These are phyloP conservation scores for Macrochelys suwanniensis DNA, from an alignment of 2,797 vertebrate species.

Conservation along the genomic window DNA sequence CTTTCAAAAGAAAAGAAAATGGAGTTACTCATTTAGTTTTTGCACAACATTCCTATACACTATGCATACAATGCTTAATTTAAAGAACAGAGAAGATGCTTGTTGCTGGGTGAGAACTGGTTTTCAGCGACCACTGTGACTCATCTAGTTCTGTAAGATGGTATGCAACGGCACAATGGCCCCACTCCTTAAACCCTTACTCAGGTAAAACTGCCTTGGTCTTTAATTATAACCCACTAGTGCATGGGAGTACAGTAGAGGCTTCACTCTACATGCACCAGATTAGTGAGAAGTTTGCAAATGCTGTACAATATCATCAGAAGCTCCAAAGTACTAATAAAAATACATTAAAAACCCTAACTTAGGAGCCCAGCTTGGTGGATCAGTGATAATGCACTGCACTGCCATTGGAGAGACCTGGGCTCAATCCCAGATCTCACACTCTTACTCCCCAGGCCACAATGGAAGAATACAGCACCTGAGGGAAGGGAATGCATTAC, in stretches of 20 bases:
- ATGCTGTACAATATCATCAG: not conserved
- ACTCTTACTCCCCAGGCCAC: not conserved
- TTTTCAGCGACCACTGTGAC: constrained; percentile 15
- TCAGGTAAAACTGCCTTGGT: not conserved
- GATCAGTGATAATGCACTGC: not conserved
- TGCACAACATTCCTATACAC: not conserved
- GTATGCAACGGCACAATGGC: not conserved
- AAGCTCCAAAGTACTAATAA: not conserved
- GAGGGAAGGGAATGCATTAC: not conserved
- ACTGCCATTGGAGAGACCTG: not conserved
- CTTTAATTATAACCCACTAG: not conserved
- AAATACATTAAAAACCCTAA: not conserved
- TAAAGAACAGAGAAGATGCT: constrained; percentile 12
- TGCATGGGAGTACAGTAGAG: not conserved
- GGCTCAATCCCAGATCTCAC: not conserved
- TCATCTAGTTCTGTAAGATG: not conserved
- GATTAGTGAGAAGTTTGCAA: not conserved
- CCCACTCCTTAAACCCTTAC: not conserved
- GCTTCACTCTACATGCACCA: not conserved
- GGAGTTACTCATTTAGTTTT: constrained; percentile 38
- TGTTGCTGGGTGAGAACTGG: not conserved
- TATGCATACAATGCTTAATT: not conserved
- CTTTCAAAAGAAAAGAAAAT: constrained; percentile 79
- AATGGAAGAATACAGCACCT: not conserved
- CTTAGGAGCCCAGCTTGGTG: not conserved